Evolutionary conservation across 2,113 vertebrate genomes (phyloP).

Genomic region (Mormoops blainvillei): DNA sequence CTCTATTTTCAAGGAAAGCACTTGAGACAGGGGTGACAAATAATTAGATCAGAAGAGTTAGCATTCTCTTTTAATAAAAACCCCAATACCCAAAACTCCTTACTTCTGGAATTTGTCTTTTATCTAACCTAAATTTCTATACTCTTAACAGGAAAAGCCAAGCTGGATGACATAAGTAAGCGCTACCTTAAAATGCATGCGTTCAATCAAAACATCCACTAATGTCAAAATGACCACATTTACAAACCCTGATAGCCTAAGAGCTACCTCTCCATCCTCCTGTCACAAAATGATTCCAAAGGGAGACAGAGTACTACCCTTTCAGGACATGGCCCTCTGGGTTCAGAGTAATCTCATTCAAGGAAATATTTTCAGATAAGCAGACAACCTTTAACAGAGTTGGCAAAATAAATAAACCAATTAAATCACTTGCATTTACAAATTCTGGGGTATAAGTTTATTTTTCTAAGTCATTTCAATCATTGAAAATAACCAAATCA

Average conservation of each 20-base stretch:
- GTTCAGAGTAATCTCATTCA: not conserved
- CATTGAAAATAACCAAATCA: not conserved
- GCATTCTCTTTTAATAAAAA: not conserved
- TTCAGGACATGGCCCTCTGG: not conserved
- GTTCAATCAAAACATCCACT: not conserved
- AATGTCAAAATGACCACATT: not conserved
- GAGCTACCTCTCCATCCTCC: not conserved
- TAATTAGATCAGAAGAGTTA: not conserved
- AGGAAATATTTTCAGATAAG: not conserved
- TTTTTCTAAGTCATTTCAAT: not conserved
- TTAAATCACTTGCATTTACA: not conserved
- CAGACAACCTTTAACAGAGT: not conserved
- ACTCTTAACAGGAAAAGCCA: not conserved
- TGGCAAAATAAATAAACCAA: not conserved
- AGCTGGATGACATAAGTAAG: not conserved
- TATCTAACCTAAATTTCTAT: not conserved
- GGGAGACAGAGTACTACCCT: not conserved
- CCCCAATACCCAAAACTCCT: not conserved
- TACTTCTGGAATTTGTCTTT: not conserved
- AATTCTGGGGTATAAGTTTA: not conserved
- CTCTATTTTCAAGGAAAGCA: not conserved
- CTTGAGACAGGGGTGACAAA: not conserved
- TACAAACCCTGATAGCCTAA: not conserved
- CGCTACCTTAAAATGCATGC: not conserved
- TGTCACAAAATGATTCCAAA: not conserved